phyloP scores from a whole-genome alignment of 2,797 vertebrate genomes.

The Enteromius trimaculatus region DNA sequence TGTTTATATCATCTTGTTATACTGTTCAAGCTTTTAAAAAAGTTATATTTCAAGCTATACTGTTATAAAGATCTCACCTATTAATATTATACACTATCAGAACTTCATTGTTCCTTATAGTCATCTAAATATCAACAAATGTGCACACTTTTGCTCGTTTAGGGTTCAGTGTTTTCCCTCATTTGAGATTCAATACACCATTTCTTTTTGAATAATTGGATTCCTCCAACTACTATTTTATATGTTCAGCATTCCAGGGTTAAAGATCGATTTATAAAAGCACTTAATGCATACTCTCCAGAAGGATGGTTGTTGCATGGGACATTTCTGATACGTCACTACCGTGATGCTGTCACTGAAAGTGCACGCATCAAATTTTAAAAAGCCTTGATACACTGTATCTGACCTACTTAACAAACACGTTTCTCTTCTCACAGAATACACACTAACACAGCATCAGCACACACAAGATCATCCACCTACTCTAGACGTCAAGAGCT shows the following conservation, averaged over 20 bases:
- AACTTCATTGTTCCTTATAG: background rate
- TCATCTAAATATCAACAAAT: background rate
- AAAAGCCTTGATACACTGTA: background rate
- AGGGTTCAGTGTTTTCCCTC: background rate
- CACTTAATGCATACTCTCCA: background rate
- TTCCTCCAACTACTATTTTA: background rate
- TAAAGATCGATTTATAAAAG: background rate
- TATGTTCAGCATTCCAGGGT: background rate
- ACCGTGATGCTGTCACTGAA: background rate
- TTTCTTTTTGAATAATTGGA: background rate
- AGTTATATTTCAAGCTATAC: background rate
- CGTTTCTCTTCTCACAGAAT: conserved; percentile 23
- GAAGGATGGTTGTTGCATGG: background rate
- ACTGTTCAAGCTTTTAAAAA: too few relatives aligned
- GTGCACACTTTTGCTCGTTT: background rate
- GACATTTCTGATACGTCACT: background rate
- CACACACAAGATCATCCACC: conserved; percentile 36
- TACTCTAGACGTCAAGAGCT: conserved; percentile 37
- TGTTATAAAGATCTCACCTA: background rate
- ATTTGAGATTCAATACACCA: background rate
- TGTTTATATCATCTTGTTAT: background rate
- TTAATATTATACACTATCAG: background rate
- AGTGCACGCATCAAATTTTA: conserved; percentile 22
- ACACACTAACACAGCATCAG: conserved; percentile 36
- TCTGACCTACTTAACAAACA: conserved; percentile 34